phyloP scores from a whole-genome alignment of 2,113 vertebrate species.

The Hypanus sabinus region DNA sequence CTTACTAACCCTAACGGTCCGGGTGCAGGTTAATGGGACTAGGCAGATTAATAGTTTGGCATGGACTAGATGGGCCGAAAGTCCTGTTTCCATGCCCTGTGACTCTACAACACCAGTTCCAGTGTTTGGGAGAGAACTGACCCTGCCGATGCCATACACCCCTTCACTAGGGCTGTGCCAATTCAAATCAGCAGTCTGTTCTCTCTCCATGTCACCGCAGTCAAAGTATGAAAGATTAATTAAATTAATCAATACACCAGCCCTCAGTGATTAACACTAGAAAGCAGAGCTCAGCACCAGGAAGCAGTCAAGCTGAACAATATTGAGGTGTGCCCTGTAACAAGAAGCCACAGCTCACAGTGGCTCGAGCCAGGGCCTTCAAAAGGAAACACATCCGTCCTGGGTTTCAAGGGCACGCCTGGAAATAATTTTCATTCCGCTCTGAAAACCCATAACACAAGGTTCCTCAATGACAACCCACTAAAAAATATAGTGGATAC shows the following conservation, averaged over 20 bases:
- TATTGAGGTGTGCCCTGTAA: background rate
- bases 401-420: background rate
- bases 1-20: too few relatives aligned
- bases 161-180: background rate
- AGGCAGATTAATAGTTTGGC: too few relatives aligned
- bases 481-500: too few relatives aligned
- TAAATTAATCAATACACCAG: slow-evolving; percentile 18
- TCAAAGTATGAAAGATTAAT: slow-evolving; percentile 15
- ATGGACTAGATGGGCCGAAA: too few relatives aligned
- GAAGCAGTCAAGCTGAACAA: background rate
- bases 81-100: too few relatives aligned
- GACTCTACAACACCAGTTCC: too few relatives aligned
- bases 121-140: too few relatives aligned
- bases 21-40: too few relatives aligned
- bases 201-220: background rate
- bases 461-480: background rate
- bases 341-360: too few relatives aligned
- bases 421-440: background rate
- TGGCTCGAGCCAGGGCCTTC: background rate
- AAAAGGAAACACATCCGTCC: background rate
- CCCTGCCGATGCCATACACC: background rate
- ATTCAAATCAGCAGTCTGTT: background rate
- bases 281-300: background rate
- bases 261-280: background rate
- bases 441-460: background rate